These are phyloP conservation scores for Azemiops feae DNA, from an alignment of 2,113 vertebrate species.

Conservation along the genomic window DNA sequence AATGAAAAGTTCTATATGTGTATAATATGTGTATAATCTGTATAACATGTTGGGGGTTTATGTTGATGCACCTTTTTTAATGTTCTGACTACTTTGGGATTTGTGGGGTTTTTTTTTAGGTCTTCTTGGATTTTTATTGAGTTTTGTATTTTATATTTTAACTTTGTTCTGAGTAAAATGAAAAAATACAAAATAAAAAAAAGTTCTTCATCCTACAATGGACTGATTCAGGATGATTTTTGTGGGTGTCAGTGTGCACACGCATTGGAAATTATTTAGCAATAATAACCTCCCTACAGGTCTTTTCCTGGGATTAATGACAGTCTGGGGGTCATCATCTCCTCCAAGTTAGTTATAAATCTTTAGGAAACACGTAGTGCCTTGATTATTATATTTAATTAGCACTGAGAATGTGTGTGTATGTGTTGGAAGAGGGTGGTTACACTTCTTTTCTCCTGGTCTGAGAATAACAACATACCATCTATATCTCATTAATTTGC, in stretches of 20 bases:
- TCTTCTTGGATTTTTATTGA: background rate
- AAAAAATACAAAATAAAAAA: background rate
- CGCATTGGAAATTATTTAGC: slow-evolving; percentile 60
- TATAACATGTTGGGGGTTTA: too few relatives aligned
- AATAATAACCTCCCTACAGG: slow-evolving; percentile 68
- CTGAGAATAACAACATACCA: slow-evolving; percentile 52
- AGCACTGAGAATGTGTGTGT: slow-evolving; percentile 62
- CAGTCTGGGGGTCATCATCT: slow-evolving; percentile 75
- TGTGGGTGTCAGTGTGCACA: background rate
- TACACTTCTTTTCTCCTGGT: slow-evolving; percentile 66
- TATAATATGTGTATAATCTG: background rate
- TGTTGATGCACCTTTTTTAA: background rate
- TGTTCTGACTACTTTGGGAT: background rate
- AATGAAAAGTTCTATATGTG: background rate
- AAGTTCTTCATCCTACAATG: background rate
- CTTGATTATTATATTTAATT: slow-evolving; percentile 74
- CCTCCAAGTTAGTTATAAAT: slow-evolving; percentile 74
- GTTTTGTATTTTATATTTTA: background rate
- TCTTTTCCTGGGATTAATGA: slow-evolving; percentile 80
- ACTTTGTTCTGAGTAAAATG: background rate
- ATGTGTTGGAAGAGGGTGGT: slow-evolving; percentile 36
- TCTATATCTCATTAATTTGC: slow-evolving; percentile 64
- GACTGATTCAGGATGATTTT: background rate
- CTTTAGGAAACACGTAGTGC: slow-evolving; percentile 74
- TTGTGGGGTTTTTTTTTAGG: background rate